Evolutionary conservation across 2,113 vertebrate species (phyloP), one percentile per base, ranked within the genome.

Genomic region (Tachysurus fulvidraco): DNA sequence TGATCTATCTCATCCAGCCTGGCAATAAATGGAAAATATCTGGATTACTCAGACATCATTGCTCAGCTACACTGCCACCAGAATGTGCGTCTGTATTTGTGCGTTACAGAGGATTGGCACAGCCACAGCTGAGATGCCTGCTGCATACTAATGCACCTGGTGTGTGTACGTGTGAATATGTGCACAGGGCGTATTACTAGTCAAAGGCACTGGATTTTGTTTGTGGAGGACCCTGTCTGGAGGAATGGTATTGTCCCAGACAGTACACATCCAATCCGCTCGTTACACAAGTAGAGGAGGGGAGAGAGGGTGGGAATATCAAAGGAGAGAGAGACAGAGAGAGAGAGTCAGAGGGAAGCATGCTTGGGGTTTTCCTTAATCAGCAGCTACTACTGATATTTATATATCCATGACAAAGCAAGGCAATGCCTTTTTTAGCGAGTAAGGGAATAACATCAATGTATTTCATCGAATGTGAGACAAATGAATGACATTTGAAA

Each of bases 201-300:
- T 65, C 44, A 50, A 65, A 7, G 44, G 16, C 23, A 65, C 44
- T 65, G 60, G 41, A 44, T 64, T 83, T 52, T 77, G 41, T 83
- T 67, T 89, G 86, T 25, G 0, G 60, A 83, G 91, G 94, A 95
- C 95, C 95, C 94, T 93, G 94, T 95, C 95, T 95, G 91, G 80
- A 1, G 2, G 88, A 94, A 95, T 95, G 94, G 94, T 95, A 92
- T 89, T 92, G 92, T 89, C 95, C 92, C 92, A 95, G 95, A 95
- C 94, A 90, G 89, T 23, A 64, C 16, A 28, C 76, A 54, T 59
- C 69, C 54, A 69, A 52, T 12, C 84, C 9, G 52, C 77, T 52
- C 25, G 23, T 60, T 67, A 46, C 28, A 57, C 64, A n/a, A 36
- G 12, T 14, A 71, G 80, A 79, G 55, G 30, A 62, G 71, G 44